Conservation (phyloP, 2,888 invertebrate species). For the Euclidia mi region DNA sequence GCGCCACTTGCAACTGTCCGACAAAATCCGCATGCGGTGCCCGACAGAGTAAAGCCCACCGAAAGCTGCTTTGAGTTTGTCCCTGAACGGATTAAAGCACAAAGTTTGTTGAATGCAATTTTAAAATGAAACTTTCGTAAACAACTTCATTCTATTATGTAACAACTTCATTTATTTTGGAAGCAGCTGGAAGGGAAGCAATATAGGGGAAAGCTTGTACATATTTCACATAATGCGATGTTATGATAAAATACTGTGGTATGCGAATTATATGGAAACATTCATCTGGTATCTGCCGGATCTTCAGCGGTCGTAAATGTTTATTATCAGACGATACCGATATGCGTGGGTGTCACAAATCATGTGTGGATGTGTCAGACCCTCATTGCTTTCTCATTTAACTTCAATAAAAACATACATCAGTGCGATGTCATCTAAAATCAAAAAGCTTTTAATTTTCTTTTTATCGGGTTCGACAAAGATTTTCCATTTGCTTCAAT, state of each 20-base stretch:
- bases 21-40: constrained; percentile 76
- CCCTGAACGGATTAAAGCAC: constrained; percentile 79
- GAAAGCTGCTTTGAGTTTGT: constrained; percentile 84
- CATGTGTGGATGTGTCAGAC: constrained; percentile 18
- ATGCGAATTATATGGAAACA: constrained; percentile 13
- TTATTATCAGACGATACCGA: constrained; percentile 11
- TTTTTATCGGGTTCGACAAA: constrained; percentile 67
- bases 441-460: constrained; percentile 71
- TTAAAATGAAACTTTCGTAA: constrained; percentile 63
- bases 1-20: constrained; percentile 66
- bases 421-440: constrained; percentile 49
- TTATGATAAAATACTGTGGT: constrained; percentile 23
- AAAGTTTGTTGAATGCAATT: constrained; percentile 75
- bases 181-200: constrained; percentile 28
- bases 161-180: constrained; percentile 43
- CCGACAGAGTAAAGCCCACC: constrained; percentile 78
- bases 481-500: constrained; percentile 79
- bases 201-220: constrained; percentile 34
- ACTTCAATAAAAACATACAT: constrained; percentile 38
- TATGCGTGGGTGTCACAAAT: constrained; percentile 8
- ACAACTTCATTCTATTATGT: constrained; percentile 46
- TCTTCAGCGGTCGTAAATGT: constrained; percentile 7
- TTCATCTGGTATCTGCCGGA: constrained; percentile 1
- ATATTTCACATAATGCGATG: constrained; percentile 20
- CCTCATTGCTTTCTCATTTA: constrained; percentile 19